Evolutionary conservation across 2,113 vertebrate species (phyloP).

Genomic region (Chelonoidis abingdonii): DNA sequence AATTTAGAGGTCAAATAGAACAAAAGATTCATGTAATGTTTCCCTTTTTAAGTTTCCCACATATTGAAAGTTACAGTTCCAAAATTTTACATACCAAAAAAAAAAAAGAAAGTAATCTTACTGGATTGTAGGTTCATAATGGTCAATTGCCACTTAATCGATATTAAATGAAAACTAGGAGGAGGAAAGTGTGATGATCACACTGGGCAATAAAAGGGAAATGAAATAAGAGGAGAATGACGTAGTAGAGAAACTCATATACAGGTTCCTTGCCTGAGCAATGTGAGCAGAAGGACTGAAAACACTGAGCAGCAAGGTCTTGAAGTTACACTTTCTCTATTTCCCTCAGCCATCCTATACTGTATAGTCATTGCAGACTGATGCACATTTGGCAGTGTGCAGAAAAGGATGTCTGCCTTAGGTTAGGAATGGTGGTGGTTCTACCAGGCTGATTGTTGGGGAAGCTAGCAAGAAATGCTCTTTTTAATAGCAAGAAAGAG

Average conservation of each 20-base stretch:
- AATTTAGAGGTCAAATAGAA: not conserved
- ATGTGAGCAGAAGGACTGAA: not conserved
- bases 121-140: not conserved
- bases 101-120: not conserved
- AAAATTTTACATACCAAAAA: not conserved
- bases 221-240: not conserved
- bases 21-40: not conserved
- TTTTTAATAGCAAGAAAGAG: not conserved
- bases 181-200: not conserved
- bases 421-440: not conserved
- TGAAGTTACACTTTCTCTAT: not conserved
- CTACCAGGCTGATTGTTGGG: not conserved
- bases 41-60: not conserved
- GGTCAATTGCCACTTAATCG: not conserved
- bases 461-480: not conserved
- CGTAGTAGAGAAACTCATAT: not conserved
- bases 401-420: not conserved
- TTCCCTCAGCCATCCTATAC: not conserved
- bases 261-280: not conserved
- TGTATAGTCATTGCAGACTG: not conserved
- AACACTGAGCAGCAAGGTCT: not conserved
- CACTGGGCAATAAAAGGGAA: not conserved
- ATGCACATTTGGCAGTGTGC: not conserved
- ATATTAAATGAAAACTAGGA: not conserved
- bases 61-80: not conserved